Base-by-base conservation (phyloP, 2,113 vertebrate species). In the Cyrtonyx montezumae region DNA sequence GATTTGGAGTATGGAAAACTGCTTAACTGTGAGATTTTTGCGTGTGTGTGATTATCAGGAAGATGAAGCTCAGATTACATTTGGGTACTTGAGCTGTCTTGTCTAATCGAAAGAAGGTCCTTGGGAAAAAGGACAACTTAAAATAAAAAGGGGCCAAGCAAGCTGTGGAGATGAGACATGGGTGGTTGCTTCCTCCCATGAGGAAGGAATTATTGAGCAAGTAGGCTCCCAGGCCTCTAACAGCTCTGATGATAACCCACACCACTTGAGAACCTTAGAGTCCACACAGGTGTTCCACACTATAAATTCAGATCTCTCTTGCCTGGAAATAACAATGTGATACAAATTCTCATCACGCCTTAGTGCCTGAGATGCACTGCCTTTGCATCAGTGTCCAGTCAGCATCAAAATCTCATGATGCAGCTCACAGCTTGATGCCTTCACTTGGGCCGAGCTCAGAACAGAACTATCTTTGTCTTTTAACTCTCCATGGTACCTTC, bases 291-390 rank as follows among this genome's bases (percentile, higher is more conserved):
- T 34, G 46, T 51, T 70, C 46, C 34, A 70, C 68, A 28, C 37
- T 70, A 70, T 19, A 37, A 51, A 51, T 30, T 51, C 45, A 40
- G 68, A 40, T 28, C 42, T n/a, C 4, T 3, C 46, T 9, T 43
- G 6, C 32, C 46, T 67, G 58, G 34, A 21, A 53, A 45, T 9
- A 21, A 45, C 46, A 40, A 13, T 34, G 11, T 2, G 1, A 22
- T 42, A 34, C 36, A 25, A 66, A 58, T 55, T 76, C 71, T 23
- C 12, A 53, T 46, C 8, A 9, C 0, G 1, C 30, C 61, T 53
- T 32, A 53, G 49, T 8, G 48, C 15, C 67, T 17, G 36, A 62
- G 53, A 0, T 2, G n/a, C 0, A 0, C 8, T 28, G 51, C 58
- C 36, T 43, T 63, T 6, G 17, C 40, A 26, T 3, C 5, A 0